Evolutionary conservation across 2,888 invertebrate species (phyloP).

Genomic region (Carterocephalus palaemon): DNA sequence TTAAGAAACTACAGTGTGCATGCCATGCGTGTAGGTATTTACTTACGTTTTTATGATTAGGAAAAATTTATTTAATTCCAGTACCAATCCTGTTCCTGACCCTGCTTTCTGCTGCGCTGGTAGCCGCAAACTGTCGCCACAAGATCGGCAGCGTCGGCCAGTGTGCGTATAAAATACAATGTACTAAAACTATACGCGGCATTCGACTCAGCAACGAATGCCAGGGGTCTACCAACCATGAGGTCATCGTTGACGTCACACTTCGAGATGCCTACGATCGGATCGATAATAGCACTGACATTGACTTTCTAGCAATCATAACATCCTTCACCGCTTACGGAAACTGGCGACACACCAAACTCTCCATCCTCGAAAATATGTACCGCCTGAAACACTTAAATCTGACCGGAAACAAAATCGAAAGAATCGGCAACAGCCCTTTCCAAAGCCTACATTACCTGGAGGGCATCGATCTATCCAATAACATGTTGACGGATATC

Average conservation of each 20-base stretch:
- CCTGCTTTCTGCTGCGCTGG: conserved; percentile 35
- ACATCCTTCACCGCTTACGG: conserved; percentile 50
- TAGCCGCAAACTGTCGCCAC: conserved; percentile 45
- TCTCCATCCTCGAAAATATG: conserved; percentile 52
- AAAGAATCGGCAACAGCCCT: conserved; percentile 43
- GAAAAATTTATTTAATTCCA: conserved; percentile 37
- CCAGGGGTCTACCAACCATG: conserved; percentile 51
- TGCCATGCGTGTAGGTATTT: too few species aligned
- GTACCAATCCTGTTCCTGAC: conserved; percentile 37
- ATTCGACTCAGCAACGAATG: conserved; percentile 47
- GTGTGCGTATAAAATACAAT: conserved; percentile 50
- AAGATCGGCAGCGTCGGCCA: conserved; percentile 37
- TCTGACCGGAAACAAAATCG: conserved; percentile 46
- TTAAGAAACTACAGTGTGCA: not conserved
- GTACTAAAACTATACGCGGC: conserved; percentile 43
- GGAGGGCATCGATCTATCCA: conserved; percentile 51
- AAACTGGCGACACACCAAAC: conserved; percentile 43
- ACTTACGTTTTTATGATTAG: too few species aligned
- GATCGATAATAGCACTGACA: conserved; percentile 40
- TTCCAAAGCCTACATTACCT: conserved; percentile 49
- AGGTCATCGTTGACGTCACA: conserved; percentile 48
- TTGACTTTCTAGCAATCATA: conserved; percentile 44
- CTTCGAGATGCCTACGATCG: conserved; percentile 45
- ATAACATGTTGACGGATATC: conserved; percentile 49
- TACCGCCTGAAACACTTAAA: conserved; percentile 44